Evolutionary conservation across 1,140 invertebrate species (phyloP).

Genomic region (Eumaeus atala): DNA sequence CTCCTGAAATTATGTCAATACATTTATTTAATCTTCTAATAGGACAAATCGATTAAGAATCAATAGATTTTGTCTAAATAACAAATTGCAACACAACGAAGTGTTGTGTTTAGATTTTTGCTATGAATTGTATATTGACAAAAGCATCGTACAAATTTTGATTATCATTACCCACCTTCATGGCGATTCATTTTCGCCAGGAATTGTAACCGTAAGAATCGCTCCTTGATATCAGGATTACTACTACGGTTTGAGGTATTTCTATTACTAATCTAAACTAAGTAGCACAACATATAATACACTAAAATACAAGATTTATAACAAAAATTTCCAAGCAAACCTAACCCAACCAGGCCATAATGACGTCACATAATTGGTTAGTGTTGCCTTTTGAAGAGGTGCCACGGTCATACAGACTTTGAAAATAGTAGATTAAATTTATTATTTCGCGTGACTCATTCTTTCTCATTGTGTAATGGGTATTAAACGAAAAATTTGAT

Average conservation of each 20-base stretch:
- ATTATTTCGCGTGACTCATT: background rate
- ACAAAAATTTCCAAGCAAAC: slow-evolving; percentile 81
- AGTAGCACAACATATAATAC: slow-evolving; percentile 77
- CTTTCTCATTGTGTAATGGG: no score
- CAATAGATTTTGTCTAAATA: background rate
- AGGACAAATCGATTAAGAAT: slow-evolving; percentile 27
- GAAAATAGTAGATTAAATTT: background rate
- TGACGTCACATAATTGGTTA: slow-evolving; percentile 77
- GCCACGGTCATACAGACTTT: slow-evolving; percentile 16
- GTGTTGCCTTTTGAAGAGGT: slow-evolving; percentile 44
- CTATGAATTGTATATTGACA: slow-evolving; percentile 58
- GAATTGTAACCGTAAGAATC: slow-evolving; percentile 69
- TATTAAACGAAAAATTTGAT: no score
- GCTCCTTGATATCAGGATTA: slow-evolving; percentile 64
- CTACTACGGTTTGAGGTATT: slow-evolving; percentile 62
- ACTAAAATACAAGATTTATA: slow-evolving; percentile 78
- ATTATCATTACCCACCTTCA: slow-evolving; percentile 82
- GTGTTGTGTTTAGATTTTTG: slow-evolving; percentile 31
- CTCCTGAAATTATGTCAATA: slow-evolving; percentile 79
- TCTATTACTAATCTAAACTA: slow-evolving; percentile 72
- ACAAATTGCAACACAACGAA: background rate
- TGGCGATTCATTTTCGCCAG: slow-evolving; percentile 86
- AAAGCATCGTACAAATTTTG: slow-evolving; percentile 72
- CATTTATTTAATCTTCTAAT: slow-evolving; percentile 16
- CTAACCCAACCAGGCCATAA: slow-evolving; percentile 83